phyloP scores from a whole-genome alignment of 2,113 vertebrate species.

The Megaceryle torquata region DNA sequence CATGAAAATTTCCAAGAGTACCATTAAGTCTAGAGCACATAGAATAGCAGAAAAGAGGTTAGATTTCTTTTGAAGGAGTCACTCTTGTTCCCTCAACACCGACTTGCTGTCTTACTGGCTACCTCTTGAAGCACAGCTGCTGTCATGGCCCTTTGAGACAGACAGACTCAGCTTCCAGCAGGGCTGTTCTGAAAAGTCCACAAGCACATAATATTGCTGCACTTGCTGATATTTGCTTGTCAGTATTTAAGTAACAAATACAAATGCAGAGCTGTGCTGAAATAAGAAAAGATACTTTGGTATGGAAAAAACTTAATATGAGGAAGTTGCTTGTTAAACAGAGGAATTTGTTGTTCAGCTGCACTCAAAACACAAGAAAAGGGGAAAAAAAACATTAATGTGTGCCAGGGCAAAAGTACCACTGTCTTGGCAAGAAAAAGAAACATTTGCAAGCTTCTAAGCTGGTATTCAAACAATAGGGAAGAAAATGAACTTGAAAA shows the following conservation, averaged over 20 bases:
- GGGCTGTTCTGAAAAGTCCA: not conserved
- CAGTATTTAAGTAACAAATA: constrained; percentile 1
- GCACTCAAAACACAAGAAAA: constrained; percentile 58
- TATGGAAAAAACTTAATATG: not conserved
- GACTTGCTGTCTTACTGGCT: not conserved
- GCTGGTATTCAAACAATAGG: constrained; percentile 11
- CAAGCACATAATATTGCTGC: not conserved
- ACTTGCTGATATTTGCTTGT: not conserved
- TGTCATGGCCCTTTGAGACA: not conserved
- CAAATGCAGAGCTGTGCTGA: not conserved
- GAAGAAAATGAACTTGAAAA: constrained; percentile 57
- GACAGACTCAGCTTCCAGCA: not conserved
- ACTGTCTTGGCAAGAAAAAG: constrained; percentile 53
- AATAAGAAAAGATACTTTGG: not conserved
- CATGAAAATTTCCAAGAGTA: not conserved
- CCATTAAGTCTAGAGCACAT: not conserved
- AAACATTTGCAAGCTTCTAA: constrained; percentile 55
- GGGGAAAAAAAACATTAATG: not conserved
- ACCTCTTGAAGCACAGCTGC: not conserved
- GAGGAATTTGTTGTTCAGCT: constrained; percentile 58
- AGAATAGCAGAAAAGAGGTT: not conserved
- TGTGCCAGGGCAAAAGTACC: constrained; percentile 60
- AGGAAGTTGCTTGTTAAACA: constrained; percentile 48
- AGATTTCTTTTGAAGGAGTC: not conserved
- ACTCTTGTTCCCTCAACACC: not conserved